Conservation (phyloP, 2,888 invertebrate species). For the Pelosia muscerda region DNA sequence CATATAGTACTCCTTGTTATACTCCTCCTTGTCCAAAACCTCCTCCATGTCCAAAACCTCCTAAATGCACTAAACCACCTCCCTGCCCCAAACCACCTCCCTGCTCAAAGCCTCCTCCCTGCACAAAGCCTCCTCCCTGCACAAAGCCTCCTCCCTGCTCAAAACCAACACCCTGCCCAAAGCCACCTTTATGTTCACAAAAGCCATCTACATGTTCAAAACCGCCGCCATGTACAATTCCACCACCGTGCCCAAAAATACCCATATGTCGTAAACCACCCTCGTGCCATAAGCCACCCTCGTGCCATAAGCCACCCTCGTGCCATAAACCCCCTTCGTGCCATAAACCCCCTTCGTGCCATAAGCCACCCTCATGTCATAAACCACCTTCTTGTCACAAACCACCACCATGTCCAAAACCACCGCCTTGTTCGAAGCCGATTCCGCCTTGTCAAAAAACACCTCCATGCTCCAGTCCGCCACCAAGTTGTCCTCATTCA, state of each 20-base stretch:
- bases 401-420: neutral
- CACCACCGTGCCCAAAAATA: neutral
- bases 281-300: neutral
- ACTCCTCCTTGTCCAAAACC: constrained; percentile 3
- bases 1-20: constrained; percentile 19
- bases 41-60: neutral
- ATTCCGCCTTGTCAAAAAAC: neutral
- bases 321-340: neutral
- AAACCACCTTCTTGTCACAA: constrained; percentile 1
- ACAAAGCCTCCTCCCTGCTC: neutral
- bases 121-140: neutral
- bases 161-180: neutral
- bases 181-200: neutral
- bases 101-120: neutral
- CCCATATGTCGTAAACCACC: neutral
- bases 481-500: neutral
- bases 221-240: neutral
- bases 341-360: neutral
- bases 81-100: neutral
- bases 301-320: neutral
- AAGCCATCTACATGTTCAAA: neutral
- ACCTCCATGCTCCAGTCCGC: neutral
- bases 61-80: neutral
- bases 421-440: neutral
- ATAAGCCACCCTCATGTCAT: neutral